A percentile compares a stretch with the other conserved stretches of the same genome.
Conservation (phyloP, 64 coral and sea anemone species). For the Stichodactyla helianthus region DNA sequence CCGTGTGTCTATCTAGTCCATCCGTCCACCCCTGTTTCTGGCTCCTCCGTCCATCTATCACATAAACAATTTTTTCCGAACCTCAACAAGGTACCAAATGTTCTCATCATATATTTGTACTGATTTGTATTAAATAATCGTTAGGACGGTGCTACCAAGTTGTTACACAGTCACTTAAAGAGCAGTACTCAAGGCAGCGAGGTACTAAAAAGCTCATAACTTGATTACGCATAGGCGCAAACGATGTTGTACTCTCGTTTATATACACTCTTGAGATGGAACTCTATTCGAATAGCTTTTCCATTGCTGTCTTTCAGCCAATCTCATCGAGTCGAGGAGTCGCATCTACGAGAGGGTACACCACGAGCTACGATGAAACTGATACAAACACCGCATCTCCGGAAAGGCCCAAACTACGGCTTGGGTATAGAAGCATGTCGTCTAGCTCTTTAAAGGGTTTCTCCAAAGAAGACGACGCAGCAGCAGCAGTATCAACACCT, state of each 20-base stretch:
- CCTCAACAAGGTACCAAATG: neutral
- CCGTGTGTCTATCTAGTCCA: too few species aligned
- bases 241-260: neutral
- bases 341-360: neutral
- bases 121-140: neutral
- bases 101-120: neutral
- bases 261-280: too few species aligned
- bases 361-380: constrained; percentile 21
- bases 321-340: constrained; percentile 1
- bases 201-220: constrained; percentile 5
- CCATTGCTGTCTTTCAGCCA: neutral
- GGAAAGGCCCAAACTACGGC: constrained; percentile 42
- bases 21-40: too few species aligned
- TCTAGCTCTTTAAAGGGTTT: constrained; percentile 41
- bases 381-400: constrained; percentile 1
- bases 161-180: constrained; percentile 92
- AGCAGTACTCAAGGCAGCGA: constrained; percentile 75
- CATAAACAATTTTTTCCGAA: too few species aligned
- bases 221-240: neutral
- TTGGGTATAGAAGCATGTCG: constrained; percentile 47
- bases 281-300: neutral
- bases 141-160: constrained; percentile 95
- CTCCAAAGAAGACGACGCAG: constrained; percentile 17
- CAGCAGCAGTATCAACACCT: neutral
- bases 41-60: too few species aligned